Evolutionary conservation across 2,888 invertebrate genomes (phyloP), one percentile per base, ranked within the genome.

Genomic region (Drosophila acutilabella): DNA sequence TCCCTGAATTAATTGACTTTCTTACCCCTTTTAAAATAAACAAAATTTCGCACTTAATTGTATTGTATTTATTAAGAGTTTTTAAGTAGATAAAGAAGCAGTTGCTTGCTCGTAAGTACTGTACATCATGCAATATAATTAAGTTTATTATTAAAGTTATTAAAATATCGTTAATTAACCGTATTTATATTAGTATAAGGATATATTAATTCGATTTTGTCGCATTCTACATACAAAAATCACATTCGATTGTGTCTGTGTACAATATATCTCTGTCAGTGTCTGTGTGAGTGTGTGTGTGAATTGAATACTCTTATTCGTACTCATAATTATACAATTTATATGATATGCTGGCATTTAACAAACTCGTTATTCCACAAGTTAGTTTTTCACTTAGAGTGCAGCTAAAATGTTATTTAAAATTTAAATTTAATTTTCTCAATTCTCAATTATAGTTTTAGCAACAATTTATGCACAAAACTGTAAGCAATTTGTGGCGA

Each of bases 171-270:
- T 59, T 59, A 57, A 16, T 38, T 38, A 44, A n/a, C 7, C 6
- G 14, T 18, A 41, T 51, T 7, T 20, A 33, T 38, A 51, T 36
- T 42, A 36, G 2, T 47, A 45, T 64, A 62, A 47, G 40, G 40
- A 64, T 69, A 56, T 56, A 50, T 57, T 57, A 57, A 47, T 26
- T 57, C 57, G 57, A 50, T 47, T 50, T 60, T 26, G 53, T 64
- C 64, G 45, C 60, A 83, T 68, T 83, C 64, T 78, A 66, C 81
- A 78, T 80, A 71, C 74, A 74, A 81, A 83, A 77, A 60, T 53
- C 60, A 60, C 81, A 86, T 74, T 71, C 72, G 78, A 87, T 81
- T 78, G 36, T 71, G 44, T 81, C 16, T 41, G 42, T 74, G 40
- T 64, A 53, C 38, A 30, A 40, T 53, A n/a, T 45, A 20, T 36